Evolutionary conservation across 2,797 vertebrate genomes (phyloP).

Genomic region (Falco novaeseelandiae): DNA sequence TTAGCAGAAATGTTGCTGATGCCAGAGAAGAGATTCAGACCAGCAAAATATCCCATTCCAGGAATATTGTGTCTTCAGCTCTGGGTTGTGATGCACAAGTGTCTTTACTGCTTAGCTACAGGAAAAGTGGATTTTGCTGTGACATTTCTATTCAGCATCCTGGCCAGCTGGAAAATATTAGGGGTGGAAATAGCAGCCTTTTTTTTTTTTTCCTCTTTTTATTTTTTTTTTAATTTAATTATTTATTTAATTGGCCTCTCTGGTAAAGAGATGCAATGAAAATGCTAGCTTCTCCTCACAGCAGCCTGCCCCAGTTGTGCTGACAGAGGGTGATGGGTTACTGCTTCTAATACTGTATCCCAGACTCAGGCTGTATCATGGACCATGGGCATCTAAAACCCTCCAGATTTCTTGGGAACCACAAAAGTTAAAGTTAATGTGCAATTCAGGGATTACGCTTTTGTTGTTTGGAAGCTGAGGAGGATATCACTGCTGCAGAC

Average conservation of each 20-base stretch:
- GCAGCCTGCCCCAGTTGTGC: not conserved
- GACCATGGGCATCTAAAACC: not conserved
- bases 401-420: not conserved
- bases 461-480: not conserved
- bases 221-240: no score
- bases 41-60: not conserved
- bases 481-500: not conserved
- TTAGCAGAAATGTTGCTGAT: not conserved
- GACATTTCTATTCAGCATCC: not conserved
- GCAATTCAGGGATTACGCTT: not conserved
- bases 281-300: not conserved
- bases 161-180: not conserved
- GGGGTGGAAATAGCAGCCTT: not conserved
- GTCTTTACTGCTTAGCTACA: not conserved
- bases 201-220: not conserved
- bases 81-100: not conserved
- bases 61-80: not conserved
- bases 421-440: not conserved
- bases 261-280: not conserved
- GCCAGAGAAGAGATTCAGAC: not conserved
- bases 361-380: accelerated
- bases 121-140: not conserved
- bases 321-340: not conserved
- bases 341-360: not conserved
- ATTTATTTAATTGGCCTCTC: not conserved